A percentile compares a stretch with the other conserved stretches of the same genome.
Conservation (phyloP, 2,888 invertebrate genomes). For the Lymantria monacha region DNA sequence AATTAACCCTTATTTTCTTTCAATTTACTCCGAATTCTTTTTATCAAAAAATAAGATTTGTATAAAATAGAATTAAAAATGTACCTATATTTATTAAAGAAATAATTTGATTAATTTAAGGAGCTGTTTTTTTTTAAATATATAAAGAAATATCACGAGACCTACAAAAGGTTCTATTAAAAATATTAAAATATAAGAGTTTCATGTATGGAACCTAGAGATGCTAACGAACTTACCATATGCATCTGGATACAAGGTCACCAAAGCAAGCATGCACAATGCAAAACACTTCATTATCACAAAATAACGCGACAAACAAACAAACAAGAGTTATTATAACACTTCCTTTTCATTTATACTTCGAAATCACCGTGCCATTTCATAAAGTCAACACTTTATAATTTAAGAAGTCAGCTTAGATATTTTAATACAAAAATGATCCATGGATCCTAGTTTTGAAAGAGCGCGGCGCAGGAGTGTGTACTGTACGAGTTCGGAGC, state of each 20-base stretch:
- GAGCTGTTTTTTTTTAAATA: too few relatives aligned
- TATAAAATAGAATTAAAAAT: too few relatives aligned
- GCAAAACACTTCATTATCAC: constrained; percentile 44
- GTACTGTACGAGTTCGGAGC: constrained; percentile 51
- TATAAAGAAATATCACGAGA: too few relatives aligned
- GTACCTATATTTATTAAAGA: too few relatives aligned
- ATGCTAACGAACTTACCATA: constrained; percentile 34
- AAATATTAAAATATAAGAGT: not conserved
- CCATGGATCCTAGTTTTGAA: constrained; percentile 49
- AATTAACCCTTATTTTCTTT: too few relatives aligned
- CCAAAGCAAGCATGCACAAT: constrained; percentile 34
- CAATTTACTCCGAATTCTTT: too few relatives aligned
- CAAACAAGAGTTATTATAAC: constrained; percentile 7
- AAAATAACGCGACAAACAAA: constrained; percentile 18
- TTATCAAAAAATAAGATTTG: too few relatives aligned
- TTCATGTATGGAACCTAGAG: not conserved
- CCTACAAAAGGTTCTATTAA: too few relatives aligned
- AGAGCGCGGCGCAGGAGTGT: constrained; percentile 58
- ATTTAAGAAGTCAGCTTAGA: constrained; percentile 1
- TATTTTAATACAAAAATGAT: constrained; percentile 21
- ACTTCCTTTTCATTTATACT: constrained; percentile 9
- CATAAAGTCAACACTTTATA: constrained; percentile 11
- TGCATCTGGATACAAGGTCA: constrained; percentile 36
- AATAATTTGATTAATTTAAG: too few relatives aligned
- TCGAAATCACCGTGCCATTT: constrained; percentile 32